Conservation (phyloP, 2,113 vertebrate species). For the Oncorhynchus masou region DNA sequence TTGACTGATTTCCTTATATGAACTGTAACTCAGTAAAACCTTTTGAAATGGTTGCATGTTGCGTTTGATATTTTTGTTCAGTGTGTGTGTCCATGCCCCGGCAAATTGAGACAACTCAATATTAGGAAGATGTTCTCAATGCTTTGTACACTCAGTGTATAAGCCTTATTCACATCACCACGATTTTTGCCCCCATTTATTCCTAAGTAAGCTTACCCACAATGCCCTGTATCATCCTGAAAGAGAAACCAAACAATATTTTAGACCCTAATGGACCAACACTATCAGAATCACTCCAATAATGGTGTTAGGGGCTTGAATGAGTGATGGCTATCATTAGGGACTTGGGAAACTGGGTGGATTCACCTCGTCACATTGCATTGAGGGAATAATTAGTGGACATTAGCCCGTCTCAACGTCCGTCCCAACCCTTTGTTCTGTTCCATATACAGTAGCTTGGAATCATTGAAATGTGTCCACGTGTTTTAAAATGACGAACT, state of each 20-base stretch:
- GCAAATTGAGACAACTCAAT: no score
- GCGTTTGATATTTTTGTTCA: no score
- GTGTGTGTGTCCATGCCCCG: no score
- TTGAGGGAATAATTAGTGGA: slow-evolving; percentile 27
- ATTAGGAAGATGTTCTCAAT: no score
- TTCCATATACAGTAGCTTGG: slow-evolving; percentile 22
- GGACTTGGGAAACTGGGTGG: slow-evolving; percentile 27
- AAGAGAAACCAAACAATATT: background rate
- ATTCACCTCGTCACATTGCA: slow-evolving; percentile 42
- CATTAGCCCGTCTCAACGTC: slow-evolving; percentile 1
- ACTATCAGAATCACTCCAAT: slow-evolving; percentile 20
- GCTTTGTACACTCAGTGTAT: no score
- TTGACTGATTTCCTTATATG: no score
- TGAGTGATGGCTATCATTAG: slow-evolving; percentile 58
- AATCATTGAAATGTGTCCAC: slow-evolving; percentile 27
- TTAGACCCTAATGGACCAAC: slow-evolving; percentile 39
- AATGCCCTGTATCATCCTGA: background rate
- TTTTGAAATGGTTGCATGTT: no score
- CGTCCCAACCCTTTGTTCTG: background rate
- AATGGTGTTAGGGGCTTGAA: slow-evolving; percentile 32
- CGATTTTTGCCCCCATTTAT: no score
- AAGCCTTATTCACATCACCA: background rate
- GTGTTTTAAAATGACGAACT: background rate
- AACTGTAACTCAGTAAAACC: no score
- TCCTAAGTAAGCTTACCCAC: background rate